A percentile compares a stretch with the other conserved stretches of the same genome.
These are phyloP conservation scores for Heterotis niloticus DNA, from an alignment of 2,113 vertebrate genomes.

Conservation along the genomic window DNA sequence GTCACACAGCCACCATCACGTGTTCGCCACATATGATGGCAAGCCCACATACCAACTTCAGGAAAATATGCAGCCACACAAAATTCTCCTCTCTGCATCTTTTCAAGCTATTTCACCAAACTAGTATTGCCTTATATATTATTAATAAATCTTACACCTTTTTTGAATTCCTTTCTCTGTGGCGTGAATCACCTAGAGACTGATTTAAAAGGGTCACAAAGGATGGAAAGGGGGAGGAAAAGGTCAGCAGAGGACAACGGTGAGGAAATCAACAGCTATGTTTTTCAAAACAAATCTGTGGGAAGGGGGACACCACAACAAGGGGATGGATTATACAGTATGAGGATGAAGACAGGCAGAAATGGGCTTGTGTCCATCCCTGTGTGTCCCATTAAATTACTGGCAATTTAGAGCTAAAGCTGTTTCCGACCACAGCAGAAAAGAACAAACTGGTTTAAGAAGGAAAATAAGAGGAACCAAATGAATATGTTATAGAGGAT, in stretches of 20 bases:
- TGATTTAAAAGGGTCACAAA: background rate
- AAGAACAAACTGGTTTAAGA: background rate
- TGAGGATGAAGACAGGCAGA: background rate
- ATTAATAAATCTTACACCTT: too few species aligned
- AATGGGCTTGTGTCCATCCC: background rate
- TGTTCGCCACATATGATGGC: slow-evolving; percentile 22
- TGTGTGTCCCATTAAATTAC: background rate
- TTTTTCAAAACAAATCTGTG: background rate
- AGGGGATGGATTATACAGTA: background rate
- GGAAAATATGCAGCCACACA: background rate
- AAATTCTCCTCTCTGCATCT: background rate
- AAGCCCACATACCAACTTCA: background rate
- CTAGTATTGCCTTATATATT: background rate
- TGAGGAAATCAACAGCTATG: background rate
- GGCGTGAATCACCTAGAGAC: background rate
- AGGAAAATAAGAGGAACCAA: background rate
- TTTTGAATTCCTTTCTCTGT: too few species aligned
- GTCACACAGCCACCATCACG: slow-evolving; percentile 17
- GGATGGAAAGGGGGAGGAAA: background rate
- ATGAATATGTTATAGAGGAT: background rate
- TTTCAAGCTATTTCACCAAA: background rate
- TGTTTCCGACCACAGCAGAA: background rate
- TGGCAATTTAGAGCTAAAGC: background rate
- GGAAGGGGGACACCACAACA: background rate
- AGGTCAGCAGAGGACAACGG: background rate